Conservation (phyloP, 2,888 invertebrate genomes). For the Lymantria dispar region DNA sequence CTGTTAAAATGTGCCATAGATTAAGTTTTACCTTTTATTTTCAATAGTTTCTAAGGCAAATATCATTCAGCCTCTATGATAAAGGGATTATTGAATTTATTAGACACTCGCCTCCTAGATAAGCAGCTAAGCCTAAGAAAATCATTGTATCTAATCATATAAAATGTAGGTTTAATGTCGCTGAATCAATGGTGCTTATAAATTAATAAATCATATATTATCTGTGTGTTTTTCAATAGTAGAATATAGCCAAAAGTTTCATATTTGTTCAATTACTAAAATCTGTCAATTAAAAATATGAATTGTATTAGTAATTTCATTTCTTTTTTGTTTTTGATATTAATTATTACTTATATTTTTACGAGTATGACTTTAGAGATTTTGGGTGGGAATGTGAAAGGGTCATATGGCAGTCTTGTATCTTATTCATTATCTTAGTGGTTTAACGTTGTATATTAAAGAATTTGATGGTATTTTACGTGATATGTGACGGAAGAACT, state of each 20-base stretch:
- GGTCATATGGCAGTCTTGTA: no score
- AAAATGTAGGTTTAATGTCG: slow-evolving; percentile 38
- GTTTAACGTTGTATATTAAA: no score
- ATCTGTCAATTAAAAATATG: background rate
- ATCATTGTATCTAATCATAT: background rate
- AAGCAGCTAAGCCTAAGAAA: background rate
- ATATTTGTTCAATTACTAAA: background rate
- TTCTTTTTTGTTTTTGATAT: slow-evolving; percentile 4
- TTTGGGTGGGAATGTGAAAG: no score
- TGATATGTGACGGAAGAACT: no score
- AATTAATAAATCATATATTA: slow-evolving; percentile 29
- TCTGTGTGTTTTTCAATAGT: slow-evolving; percentile 21
- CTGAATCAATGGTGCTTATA: slow-evolving; percentile 75
- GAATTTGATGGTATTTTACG: no score
- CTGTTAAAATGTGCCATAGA: slow-evolving; percentile 20
- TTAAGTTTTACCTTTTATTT: background rate
- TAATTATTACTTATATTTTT: no score
- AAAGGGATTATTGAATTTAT: background rate
- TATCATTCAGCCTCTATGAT: background rate
- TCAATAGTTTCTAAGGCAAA: background rate
- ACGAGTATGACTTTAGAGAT: no score
- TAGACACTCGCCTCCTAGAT: background rate
- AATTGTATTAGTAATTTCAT: background rate
- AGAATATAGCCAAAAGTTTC: background rate
- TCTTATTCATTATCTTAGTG: no score